Evolutionary conservation across 1,140 invertebrate genomes (phyloP), one percentile per base, ranked within the genome.

Genomic region (Pachypsylla venusta): DNA sequence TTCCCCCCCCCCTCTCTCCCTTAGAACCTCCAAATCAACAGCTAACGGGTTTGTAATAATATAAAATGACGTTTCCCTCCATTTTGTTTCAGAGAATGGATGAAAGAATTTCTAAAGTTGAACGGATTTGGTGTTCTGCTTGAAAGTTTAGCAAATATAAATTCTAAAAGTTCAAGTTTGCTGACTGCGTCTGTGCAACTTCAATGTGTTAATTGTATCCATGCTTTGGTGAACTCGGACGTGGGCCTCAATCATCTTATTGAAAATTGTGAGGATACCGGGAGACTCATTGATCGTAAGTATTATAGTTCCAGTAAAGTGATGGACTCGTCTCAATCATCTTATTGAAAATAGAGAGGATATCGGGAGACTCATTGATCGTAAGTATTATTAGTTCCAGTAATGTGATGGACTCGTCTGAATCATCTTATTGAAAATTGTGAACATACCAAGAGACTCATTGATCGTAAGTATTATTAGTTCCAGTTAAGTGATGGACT

Each of bases 191-290:
- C 76, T 19, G 59, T 73, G 13, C 69, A 75, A 61, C 62, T 77
- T 25, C 73, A 77, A 60, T 74, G 73, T 62, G 70, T 77, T 2
- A 58, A 65, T 2, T 76, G 74, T 58, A 63, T 78, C 55, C 69
- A 72, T 56, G 69, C 71, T 1, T 70, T 78, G 19, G 73, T 78
- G 65, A 77, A 77, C 64, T 75, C 73, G 1, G 69, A 69, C 58
- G 67, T 71, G 16, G 76, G 76, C 10, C 64, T 78, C 20, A 69
- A 74, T 16, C 72, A 71, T 60, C 70, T 79, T n/a, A 69, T 74
- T 1, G 66, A 72, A 24, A 67, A 74, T 27, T 58, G 64, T 2
- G 70, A 73, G 35, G 73, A 74, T 62, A 68, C 69, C 0, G 64
- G 69, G 20, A 70, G 74, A 58, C 67, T 77, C 10, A 69, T 71